These are phyloP conservation scores for Chirona hameri DNA, from an alignment of 2,888 invertebrate genomes.

Conservation along the genomic window DNA sequence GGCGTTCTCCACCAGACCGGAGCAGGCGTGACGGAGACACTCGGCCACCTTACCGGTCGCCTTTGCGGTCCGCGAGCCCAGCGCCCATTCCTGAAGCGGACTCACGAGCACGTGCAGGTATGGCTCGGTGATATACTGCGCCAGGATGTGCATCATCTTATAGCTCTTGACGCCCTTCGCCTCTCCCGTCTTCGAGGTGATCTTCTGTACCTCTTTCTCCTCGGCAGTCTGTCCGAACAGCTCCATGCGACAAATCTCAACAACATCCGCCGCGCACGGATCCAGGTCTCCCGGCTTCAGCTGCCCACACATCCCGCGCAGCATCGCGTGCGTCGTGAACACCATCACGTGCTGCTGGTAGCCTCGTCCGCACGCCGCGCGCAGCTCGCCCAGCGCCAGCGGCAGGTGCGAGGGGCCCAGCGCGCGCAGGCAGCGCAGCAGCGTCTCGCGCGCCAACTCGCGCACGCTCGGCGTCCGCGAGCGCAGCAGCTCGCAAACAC, in stretches of 20 bases:
- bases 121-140: slow-evolving; percentile 71
- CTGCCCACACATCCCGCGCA: slow-evolving; percentile 65
- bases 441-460: slow-evolving; percentile 77
- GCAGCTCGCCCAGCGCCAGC: slow-evolving; percentile 73
- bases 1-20: slow-evolving; percentile 76
- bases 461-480: slow-evolving; percentile 84
- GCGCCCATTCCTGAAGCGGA: slow-evolving; percentile 65
- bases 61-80: neutral
- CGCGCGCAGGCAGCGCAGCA: slow-evolving; percentile 82
- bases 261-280: slow-evolving; percentile 66
- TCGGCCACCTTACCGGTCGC: slow-evolving; percentile 66
- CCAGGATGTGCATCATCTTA: slow-evolving; percentile 75
- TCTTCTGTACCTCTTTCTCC: slow-evolving; percentile 85
- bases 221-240: slow-evolving; percentile 81
- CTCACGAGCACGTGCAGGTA: slow-evolving; percentile 70
- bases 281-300: slow-evolving; percentile 77
- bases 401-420: slow-evolving; percentile 78
- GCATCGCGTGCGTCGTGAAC: slow-evolving; percentile 72
- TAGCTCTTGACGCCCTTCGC: slow-evolving; percentile 70
- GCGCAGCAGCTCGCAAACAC: slow-evolving; percentile 83
- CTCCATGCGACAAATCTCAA: slow-evolving; percentile 80
- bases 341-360: slow-evolving; percentile 92
- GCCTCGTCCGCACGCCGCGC: slow-evolving; percentile 73
- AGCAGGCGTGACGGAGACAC: slow-evolving; percentile 69
- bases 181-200: slow-evolving; percentile 64